A percentile compares a stretch with the other conserved stretches of the same genome.
These are phyloP conservation scores for Galemys pyrenaicus DNA, from an alignment of 2,113 vertebrate genomes.

Conservation along the genomic window DNA sequence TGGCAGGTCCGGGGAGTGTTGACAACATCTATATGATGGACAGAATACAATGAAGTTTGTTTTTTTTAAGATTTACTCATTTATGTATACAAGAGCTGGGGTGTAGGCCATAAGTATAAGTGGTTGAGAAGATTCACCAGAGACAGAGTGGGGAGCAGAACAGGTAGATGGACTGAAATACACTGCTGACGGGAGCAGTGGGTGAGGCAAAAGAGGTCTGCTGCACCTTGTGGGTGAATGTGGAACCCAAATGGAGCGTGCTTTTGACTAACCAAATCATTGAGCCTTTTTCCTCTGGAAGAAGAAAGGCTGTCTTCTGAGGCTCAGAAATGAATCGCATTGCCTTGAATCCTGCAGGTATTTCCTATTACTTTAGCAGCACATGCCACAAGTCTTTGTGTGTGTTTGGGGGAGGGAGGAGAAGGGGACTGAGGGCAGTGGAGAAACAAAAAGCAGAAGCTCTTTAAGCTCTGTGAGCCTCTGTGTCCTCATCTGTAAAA, in stretches of 20 bases:
- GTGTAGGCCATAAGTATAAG: too few species aligned
- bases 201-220: too few species aligned
- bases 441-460: not conserved
- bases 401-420: not conserved
- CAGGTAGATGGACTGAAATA: too few species aligned
- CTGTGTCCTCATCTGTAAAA: not conserved
- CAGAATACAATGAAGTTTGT: not conserved
- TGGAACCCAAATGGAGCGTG: too few species aligned
- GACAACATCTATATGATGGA: not conserved
- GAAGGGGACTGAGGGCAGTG: fast-evolving
- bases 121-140: too few species aligned
- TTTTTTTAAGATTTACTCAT: too few species aligned
- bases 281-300: not conserved
- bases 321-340: not conserved
- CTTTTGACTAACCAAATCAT: not conserved
- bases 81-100: too few species aligned
- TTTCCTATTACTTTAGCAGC: not conserved
- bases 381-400: not conserved
- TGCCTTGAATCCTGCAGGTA: not conserved
- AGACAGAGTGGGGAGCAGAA: too few species aligned
- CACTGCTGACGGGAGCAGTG: too few species aligned
- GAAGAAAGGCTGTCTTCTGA: not conserved
- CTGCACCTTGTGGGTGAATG: too few species aligned
- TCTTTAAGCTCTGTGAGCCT: not conserved
- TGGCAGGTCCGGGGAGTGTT: not conserved